phyloP scores from a whole-genome alignment of 2,888 invertebrate species.

The Brenthis daphne region DNA sequence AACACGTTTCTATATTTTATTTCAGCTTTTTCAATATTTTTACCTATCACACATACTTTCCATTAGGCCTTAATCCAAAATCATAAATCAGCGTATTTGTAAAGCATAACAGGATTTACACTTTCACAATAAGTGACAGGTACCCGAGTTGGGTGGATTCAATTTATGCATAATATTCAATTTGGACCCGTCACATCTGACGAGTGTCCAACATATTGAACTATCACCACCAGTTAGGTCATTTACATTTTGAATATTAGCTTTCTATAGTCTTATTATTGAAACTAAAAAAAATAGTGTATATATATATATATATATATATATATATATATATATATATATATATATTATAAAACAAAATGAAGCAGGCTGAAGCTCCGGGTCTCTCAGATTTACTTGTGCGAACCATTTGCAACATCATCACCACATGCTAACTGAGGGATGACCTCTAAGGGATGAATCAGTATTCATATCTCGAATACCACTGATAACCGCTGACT shows the following conservation, averaged over 20 bases:
- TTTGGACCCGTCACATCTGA: conserved; percentile 59
- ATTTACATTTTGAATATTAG: conserved; percentile 20
- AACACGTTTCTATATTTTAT: neutral
- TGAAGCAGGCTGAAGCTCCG: no score
- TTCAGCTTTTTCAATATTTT: conserved; percentile 8
- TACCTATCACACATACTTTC: conserved; percentile 7
- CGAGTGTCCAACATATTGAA: conserved; percentile 54
- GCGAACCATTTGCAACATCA: no score
- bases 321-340: no score
- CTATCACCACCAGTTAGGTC: conserved; percentile 40
- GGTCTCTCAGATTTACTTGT: no score
- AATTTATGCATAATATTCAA: conserved; percentile 73
- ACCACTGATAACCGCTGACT: no score
- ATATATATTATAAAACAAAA: no score
- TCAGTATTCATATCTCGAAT: no score
- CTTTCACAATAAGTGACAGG: conserved; percentile 49
- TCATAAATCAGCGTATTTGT: conserved; percentile 35
- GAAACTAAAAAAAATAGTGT: no score
- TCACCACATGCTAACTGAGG: no score
- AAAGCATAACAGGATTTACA: conserved; percentile 39
- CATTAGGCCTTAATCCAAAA: conserved; percentile 9
- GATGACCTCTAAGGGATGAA: no score
- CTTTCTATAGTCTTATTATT: no score
- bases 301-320: no score
- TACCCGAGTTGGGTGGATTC: conserved; percentile 54